These are phyloP conservation scores for Drosophila algonquin DNA, from an alignment of 2,888 invertebrate genomes.

Conservation along the genomic window DNA sequence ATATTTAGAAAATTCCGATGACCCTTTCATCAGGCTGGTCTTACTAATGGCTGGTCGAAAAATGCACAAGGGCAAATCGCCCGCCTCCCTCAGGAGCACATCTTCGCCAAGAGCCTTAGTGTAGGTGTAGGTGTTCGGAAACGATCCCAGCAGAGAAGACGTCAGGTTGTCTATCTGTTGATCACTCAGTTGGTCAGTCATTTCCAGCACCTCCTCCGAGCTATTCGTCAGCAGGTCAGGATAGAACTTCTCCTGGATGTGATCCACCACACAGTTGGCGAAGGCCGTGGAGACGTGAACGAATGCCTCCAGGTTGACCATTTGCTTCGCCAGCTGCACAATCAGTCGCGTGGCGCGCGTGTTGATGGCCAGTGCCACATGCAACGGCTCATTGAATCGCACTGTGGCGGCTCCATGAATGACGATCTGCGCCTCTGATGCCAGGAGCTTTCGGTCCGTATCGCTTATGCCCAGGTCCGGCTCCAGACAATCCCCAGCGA, in stretches of 20 bases:
- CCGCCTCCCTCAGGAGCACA: conserved; percentile 85
- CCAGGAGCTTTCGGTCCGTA: conserved; percentile 75
- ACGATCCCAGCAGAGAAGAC: conserved; percentile 62
- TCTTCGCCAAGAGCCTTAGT: conserved; percentile 89
- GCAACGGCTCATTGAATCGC: conserved; percentile 88
- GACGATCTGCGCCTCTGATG: conserved; percentile 85
- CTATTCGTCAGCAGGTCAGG: conserved; percentile 71
- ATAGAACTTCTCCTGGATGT: conserved; percentile 83
- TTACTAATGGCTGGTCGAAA: conserved; percentile 88
- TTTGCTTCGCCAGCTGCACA: conserved; percentile 86
- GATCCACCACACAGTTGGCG: conserved; percentile 85
- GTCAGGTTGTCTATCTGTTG: conserved; percentile 80
- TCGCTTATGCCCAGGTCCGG: conserved; percentile 81
- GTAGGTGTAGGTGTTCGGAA: conserved; percentile 89
- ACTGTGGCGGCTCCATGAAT: conserved; percentile 97
- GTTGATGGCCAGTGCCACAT: conserved; percentile 88
- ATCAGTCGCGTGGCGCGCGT: conserved; percentile 88
- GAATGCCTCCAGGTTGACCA: conserved; percentile 84
- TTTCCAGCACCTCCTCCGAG: conserved; percentile 78
- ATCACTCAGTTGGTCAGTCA: conserved; percentile 78
- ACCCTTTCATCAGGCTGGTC: conserved; percentile 16
- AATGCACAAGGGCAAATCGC: conserved; percentile 87
- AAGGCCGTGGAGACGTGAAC: conserved; percentile 89
- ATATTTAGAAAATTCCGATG: neutral
- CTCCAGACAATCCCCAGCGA: conserved; percentile 82